Percentiles rank a stretch among this genome's conserved stretches.
phyloP scores from a whole-genome alignment of 2,888 invertebrate species.

The Caenorhabditis wallacei region DNA sequence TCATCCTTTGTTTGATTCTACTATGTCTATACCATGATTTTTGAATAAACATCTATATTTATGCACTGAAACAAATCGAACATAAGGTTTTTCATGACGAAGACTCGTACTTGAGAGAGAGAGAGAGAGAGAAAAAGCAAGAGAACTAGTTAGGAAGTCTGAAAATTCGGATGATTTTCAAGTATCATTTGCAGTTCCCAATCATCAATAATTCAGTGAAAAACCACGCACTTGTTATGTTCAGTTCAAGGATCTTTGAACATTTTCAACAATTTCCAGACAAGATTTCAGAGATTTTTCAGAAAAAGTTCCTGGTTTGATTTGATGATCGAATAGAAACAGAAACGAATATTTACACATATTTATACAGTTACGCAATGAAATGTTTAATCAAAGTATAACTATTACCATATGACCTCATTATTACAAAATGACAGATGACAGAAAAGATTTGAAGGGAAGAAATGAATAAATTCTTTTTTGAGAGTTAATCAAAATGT shows the following conservation, averaged over 20 bases:
- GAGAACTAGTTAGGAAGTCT: constrained; percentile 8
- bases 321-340: neutral
- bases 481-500: neutral
- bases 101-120: too few relatives aligned
- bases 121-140: neutral
- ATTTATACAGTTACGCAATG: constrained; percentile 36
- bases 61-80: constrained; percentile 15
- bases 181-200: constrained; percentile 18
- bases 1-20: constrained; percentile 58
- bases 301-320: too few relatives aligned
- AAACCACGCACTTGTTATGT: constrained; percentile 29
- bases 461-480: neutral
- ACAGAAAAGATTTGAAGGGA: neutral
- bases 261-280: constrained; percentile 9
- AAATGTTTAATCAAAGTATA: constrained; percentile 27
- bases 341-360: constrained; percentile 16
- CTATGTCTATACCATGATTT: constrained; percentile 29
- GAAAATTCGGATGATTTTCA: constrained; percentile 16
- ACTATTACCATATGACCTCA: constrained; percentile 46
- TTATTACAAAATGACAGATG: neutral
- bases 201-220: constrained; percentile 31
- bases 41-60: constrained; percentile 47
- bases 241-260: constrained; percentile 16
- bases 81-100: neutral
- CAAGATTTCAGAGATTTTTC: neutral